phyloP scores from a whole-genome alignment of 2,797 vertebrate species.

The Buphagus erythrorhynchus region DNA sequence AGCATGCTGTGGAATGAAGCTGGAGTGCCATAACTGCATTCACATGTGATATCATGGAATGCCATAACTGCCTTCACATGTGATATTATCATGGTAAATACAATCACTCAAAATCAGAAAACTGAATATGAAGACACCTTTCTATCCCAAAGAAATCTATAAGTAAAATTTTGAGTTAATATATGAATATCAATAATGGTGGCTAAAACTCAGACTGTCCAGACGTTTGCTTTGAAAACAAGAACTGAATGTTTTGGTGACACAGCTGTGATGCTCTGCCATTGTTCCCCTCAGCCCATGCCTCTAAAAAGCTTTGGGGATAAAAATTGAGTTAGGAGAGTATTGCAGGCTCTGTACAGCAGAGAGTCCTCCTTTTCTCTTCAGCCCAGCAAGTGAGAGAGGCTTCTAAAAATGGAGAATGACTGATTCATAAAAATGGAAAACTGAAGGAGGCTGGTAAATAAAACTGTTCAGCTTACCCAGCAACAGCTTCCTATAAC shows the following conservation, averaged over 20 bases:
- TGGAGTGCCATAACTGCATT: not conserved
- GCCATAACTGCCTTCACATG: not conserved
- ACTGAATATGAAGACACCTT: not conserved
- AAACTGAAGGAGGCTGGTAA: constrained; percentile 3
- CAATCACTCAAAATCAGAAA: not conserved
- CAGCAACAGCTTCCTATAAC: not conserved
- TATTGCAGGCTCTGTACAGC: not conserved
- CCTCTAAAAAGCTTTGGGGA: not conserved
- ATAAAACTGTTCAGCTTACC: constrained; percentile 1
- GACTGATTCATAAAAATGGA: constrained; percentile 38
- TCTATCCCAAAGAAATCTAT: not conserved
- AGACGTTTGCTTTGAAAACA: not conserved
- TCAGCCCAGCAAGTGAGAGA: not conserved
- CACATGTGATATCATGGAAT: not conserved
- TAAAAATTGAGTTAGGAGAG: not conserved
- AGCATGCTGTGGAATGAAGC: not conserved
- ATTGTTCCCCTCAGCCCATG: rapidly evolving
- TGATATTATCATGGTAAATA: not conserved
- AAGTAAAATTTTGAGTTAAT: not conserved
- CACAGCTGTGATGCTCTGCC: not conserved
- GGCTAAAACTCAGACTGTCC: not conserved
- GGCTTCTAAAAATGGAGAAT: constrained; percentile 18
- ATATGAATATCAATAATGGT: not conserved
- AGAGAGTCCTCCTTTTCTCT: not conserved
- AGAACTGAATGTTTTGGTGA: not conserved